phyloP scores from a whole-genome alignment of 1,140 invertebrate species.

The Popillia japonica region DNA sequence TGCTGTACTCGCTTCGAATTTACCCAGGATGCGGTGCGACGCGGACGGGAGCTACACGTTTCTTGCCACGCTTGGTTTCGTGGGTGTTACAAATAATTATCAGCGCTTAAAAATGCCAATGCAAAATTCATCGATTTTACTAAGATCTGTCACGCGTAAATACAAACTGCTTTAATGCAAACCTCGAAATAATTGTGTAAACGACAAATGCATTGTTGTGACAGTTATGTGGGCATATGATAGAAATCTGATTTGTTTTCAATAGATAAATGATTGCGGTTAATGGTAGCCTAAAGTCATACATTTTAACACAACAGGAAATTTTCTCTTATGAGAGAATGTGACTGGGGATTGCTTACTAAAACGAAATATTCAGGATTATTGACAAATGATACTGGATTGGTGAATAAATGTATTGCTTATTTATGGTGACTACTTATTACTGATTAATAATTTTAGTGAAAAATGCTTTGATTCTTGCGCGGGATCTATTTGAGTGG shows the following conservation, averaged over 20 bases:
- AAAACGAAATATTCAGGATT: too few species aligned
- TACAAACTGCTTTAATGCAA: background rate
- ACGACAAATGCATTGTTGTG: background rate
- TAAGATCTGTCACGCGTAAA: background rate
- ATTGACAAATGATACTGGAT: too few species aligned
- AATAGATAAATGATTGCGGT: too few species aligned
- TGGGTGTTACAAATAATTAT: conserved; percentile 32
- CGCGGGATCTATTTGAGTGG: too few species aligned
- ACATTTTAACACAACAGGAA: too few species aligned
- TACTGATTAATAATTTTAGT: too few species aligned
- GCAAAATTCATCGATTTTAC: conserved; percentile 7
- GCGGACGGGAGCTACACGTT: background rate
- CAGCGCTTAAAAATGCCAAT: background rate
- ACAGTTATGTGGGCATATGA: background rate
- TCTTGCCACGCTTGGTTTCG: background rate
- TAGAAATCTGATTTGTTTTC: background rate
- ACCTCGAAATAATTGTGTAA: background rate
- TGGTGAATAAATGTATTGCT: too few species aligned
- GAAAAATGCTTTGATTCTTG: too few species aligned
- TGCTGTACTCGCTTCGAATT: background rate
- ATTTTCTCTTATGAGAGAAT: too few species aligned
- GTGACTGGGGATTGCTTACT: too few species aligned
- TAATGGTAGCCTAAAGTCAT: too few species aligned
- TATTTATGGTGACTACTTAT: too few species aligned
- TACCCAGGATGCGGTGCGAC: background rate